Evolutionary conservation across 2,113 vertebrate genomes (phyloP), one percentile per base, ranked within the genome.

Genomic region (Toxotes jaculatrix): DNA sequence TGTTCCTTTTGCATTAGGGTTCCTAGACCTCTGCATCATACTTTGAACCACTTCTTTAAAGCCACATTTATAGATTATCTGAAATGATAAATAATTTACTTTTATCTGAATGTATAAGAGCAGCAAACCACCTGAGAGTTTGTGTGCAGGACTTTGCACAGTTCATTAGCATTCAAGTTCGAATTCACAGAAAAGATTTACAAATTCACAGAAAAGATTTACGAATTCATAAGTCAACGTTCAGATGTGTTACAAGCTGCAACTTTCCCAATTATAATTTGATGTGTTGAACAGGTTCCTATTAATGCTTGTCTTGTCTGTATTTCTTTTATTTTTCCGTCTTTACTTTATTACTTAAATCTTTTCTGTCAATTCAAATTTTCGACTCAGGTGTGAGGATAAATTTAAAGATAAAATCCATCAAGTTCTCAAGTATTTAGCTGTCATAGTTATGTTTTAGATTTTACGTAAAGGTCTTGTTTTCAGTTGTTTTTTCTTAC

Each of bases 51-150:
- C 47, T 70, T 36, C 11, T 27, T 40, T 71, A 76, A 71, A 66
- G 53, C 60, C 73, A 49, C 43, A 40, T 42, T 55, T 42, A 45
- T 66, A 70, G 34, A 73, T 64, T 45, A 70, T 70, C 11, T 74
- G 51, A 51, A 51, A 51, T 32, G 8, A 23, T 51, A 45, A 45
- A 45, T 53, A 55, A 69, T 38, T n/a, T n/a, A 69, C 21, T 17
- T 31, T 38, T 2, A 36, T 82, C 49, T 71, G 59, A 77, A 56
- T 42, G 23, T 66, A 21, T 76, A 11, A 42, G 45, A 69, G 57
- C 65, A 82, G 65, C 51, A 73, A 78, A 68, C 56, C 77, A 83
- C 80, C 84, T 86, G 80, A 84, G 74, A 80, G 68, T 60, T 1
- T 68, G 53, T 81, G 40, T 57, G 43, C 36, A n/a, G 13, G 38